These are phyloP conservation scores for Camponotus fellah DNA, from an alignment of 2,888 invertebrate genomes.

Conservation along the genomic window DNA sequence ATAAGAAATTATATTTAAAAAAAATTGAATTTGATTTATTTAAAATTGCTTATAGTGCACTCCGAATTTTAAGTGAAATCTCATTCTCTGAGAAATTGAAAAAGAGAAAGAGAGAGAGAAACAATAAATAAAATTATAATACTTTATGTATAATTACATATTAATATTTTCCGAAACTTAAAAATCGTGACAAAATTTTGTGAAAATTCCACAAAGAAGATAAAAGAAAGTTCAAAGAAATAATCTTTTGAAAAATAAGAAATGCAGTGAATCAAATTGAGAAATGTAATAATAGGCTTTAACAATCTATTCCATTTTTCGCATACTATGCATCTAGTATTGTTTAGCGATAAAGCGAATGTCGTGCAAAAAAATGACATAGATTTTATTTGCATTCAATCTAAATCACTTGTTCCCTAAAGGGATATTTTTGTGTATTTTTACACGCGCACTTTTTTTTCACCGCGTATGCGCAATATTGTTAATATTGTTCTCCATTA, in stretches of 20 bases:
- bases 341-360: conserved; percentile 53
- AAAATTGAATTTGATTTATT: background rate
- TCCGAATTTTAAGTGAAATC: background rate
- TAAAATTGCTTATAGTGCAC: background rate
- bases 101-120: background rate
- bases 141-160: background rate
- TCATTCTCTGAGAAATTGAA: background rate
- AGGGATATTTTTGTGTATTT: conserved; percentile 53
- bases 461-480: conserved; percentile 31
- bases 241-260: background rate
- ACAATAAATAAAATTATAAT: background rate
- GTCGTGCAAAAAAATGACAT: conserved; percentile 41
- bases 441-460: conserved; percentile 39
- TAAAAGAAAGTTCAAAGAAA: background rate
- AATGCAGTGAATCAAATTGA: background rate
- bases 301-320: background rate
- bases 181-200: background rate
- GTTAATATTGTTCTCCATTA: conserved; percentile 55
- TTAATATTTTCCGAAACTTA: background rate
- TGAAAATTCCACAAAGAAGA: background rate
- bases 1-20: background rate
- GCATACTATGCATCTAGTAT: conserved; percentile 5
- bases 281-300: conserved; percentile 9
- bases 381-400: conserved; percentile 55
- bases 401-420: conserved; percentile 52